Evolutionary conservation across 2,888 invertebrate species (phyloP).

Genomic region (Stenichneumon culpator): DNA sequence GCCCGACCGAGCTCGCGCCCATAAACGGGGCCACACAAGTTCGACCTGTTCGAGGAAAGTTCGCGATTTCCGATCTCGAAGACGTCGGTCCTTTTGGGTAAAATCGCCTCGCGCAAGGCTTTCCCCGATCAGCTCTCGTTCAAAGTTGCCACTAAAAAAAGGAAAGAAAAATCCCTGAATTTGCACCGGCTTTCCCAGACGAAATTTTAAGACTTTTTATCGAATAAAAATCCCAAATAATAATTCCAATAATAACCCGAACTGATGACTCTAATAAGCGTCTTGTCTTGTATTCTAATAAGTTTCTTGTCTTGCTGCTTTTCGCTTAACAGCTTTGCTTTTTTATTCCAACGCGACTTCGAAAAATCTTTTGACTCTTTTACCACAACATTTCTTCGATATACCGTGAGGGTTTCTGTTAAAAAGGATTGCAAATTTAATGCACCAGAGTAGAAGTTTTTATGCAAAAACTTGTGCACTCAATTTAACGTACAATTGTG

Average conservation of each 20-base stretch:
- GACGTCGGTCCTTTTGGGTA: conserved; percentile 2
- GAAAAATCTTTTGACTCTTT: neutral
- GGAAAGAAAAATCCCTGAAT: neutral
- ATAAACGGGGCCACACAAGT: conserved; percentile 43
- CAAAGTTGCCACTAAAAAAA: neutral
- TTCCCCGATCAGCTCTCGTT: neutral
- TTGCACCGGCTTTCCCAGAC: neutral
- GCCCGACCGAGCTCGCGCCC: conserved; percentile 20
- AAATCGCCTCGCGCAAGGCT: neutral
- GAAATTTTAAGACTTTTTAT: neutral
- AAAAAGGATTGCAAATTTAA: no score
- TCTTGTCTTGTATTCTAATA: no score
- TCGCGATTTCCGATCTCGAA: conserved; percentile 36
- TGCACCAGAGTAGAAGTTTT: no score
- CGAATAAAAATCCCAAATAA: neutral
- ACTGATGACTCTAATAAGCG: no score
- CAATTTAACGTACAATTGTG: no score
- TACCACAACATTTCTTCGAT: no score
- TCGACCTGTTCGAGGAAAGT: conserved; percentile 36
- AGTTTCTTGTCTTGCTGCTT: no score
- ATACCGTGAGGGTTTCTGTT: neutral
- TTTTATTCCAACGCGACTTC: neutral
- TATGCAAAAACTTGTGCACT: no score
- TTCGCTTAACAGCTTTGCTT: neutral
- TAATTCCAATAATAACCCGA: neutral